Evolutionary conservation across 64 coral and sea anemone genomes (phyloP), one percentile per base, ranked within the genome.

Genomic region (Orbicella faveolata): DNA sequence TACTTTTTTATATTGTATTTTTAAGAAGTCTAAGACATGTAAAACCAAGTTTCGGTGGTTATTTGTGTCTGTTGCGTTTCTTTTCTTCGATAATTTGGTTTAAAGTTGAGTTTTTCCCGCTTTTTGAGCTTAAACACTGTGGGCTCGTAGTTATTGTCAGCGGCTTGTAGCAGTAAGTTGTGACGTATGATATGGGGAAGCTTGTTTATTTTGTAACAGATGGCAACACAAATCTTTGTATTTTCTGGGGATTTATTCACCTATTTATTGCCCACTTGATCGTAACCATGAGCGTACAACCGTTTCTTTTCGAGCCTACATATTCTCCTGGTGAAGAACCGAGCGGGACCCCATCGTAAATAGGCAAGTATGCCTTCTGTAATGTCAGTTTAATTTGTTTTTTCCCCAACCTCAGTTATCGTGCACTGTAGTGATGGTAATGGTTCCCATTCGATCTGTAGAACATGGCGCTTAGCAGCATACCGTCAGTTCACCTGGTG

Each of bases 381-480:
- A 69, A 4, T 39, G 9, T 69, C n/a, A 69, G 20, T 9, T 23
- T 20, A 23, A 69, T 69, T 25, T 9, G 7, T 20, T n/a, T 69
- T 69, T 9, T 69, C 1, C 20, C 20, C 3, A 9, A n/a, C 2
- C 2, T 69, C 20, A 13, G 9, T 52, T 11, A 39, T 39, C 37
- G 37, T 39, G 37, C 37, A 9, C 13, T 55, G 1, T 55, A 10
- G 16, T 54, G 3, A 78, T 23, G 41, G 6, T 53, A 17, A n/a
- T n/a, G n/a, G 61, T 55, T 74, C 30, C n/a, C n/a, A n/a, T n/a
- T 64, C 79, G 15, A n/a, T 66, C 67, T 79, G 33, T 77, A 89
- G 87, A 64, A 89, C 73, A 26, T 89, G 87, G 87, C 75, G 75
- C 66, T 65, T 89, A 52, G 57, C 75, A 41, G 73, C 75, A 30